Percentiles rank a stretch among this genome's conserved stretches.
These are phyloP conservation scores for Chloroceryle inda DNA, from an alignment of 2,797 vertebrate species.

Conservation along the genomic window DNA sequence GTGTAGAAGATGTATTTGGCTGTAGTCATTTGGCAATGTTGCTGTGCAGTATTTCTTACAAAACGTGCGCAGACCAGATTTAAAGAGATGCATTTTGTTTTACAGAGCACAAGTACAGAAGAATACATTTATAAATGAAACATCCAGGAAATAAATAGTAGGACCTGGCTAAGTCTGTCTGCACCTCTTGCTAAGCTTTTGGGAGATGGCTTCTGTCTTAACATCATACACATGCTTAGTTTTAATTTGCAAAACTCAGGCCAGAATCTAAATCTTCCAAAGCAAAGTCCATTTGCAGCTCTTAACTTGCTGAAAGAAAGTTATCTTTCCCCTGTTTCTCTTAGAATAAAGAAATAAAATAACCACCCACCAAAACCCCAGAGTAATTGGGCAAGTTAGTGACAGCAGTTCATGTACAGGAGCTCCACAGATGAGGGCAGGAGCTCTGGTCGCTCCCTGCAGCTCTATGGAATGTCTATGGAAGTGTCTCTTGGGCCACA, in stretches of 20 bases:
- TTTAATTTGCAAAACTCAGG: not conserved
- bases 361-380: not conserved
- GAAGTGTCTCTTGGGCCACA: not conserved
- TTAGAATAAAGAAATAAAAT: not conserved
- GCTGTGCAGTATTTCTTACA: not conserved
- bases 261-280: not conserved
- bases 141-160: not conserved
- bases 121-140: not conserved
- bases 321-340: not conserved
- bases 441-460: not conserved
- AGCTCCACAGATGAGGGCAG: accelerated
- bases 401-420: accelerated
- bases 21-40: not conserved
- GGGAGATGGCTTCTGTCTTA: not conserved
- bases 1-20: not conserved
- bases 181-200: not conserved
- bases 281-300: not conserved
- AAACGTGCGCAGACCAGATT: not conserved
- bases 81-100: not conserved
- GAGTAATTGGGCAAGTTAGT: not conserved
- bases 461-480: accelerated
- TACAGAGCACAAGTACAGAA: not conserved
- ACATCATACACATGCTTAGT: no score
- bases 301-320: not conserved
- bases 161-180: not conserved